These are phyloP conservation scores for Sinella curviseta DNA, from an alignment of 1,140 invertebrate genomes.

Conservation along the genomic window DNA sequence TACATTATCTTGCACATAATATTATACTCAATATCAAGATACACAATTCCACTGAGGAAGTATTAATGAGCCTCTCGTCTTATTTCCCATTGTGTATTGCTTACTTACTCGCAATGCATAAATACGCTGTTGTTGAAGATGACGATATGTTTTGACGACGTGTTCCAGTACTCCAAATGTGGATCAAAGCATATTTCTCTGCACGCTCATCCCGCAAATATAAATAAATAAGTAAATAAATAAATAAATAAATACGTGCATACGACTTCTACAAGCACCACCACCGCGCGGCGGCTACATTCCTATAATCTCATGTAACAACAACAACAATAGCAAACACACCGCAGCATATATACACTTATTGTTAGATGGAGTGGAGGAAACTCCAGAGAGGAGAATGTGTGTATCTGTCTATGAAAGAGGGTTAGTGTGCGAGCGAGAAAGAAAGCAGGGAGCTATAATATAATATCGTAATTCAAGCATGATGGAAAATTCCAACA, in stretches of 20 bases:
- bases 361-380: neutral
- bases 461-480: slow-evolving; percentile 23
- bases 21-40: neutral
- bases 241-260: neutral
- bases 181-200: slow-evolving; percentile 14
- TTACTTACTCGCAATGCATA: neutral
- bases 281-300: neutral
- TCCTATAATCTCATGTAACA: slow-evolving; percentile 23
- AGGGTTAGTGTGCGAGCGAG: neutral
- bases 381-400: neutral
- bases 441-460: neutral
- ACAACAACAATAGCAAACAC: no score
- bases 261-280: neutral
- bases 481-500: slow-evolving; percentile 21
- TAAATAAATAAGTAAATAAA: no score
- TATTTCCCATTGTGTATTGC: neutral
- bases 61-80: neutral
- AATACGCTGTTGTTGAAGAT: neutral
- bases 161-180: neutral
- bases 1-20: no score
- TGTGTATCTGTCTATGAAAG: no score
- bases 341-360: no score
- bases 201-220: neutral
- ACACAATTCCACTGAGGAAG: neutral
- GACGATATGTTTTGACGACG: neutral